Conservation (phyloP, 35 echinoderm and acorn worm genomes). For the Patiria miniata region DNA sequence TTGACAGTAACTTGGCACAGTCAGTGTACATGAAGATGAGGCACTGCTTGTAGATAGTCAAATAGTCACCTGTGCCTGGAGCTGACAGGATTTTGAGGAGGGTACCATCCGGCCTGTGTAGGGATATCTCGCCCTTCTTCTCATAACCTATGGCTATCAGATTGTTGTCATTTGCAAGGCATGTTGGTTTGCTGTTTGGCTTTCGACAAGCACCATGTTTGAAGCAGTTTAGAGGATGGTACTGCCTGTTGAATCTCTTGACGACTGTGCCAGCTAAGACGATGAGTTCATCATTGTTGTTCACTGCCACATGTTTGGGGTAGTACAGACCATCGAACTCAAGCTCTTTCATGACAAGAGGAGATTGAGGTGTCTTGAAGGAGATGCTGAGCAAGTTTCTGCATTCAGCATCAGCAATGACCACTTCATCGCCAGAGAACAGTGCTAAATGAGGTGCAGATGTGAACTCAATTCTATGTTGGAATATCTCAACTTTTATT, state of each 20-base stretch:
- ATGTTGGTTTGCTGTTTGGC: neutral
- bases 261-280: neutral
- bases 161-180: slow-evolving; percentile 26
- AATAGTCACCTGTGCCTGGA: neutral
- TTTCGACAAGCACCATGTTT: no score
- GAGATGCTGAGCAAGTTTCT: neutral
- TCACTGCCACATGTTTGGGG: neutral
- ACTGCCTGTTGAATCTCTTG: neutral
- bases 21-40: neutral
- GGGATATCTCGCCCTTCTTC: slow-evolving; percentile 1
- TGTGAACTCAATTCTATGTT: neutral
- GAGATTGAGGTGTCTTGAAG: neutral
- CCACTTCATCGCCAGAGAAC: neutral
- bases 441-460: neutral
- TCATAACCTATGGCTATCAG: slow-evolving; percentile 35
- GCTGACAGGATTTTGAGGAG: slow-evolving; percentile 14
- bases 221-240: neutral
- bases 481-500: neutral
- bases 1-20: neutral
- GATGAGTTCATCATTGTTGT: neutral
- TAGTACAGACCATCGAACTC: neutral
- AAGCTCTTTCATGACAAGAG: neutral
- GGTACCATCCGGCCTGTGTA: slow-evolving; percentile 24
- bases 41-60: neutral
- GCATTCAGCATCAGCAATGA: neutral